phyloP scores from a whole-genome alignment of 2,888 invertebrate species.

The Xestia sexstrigata region DNA sequence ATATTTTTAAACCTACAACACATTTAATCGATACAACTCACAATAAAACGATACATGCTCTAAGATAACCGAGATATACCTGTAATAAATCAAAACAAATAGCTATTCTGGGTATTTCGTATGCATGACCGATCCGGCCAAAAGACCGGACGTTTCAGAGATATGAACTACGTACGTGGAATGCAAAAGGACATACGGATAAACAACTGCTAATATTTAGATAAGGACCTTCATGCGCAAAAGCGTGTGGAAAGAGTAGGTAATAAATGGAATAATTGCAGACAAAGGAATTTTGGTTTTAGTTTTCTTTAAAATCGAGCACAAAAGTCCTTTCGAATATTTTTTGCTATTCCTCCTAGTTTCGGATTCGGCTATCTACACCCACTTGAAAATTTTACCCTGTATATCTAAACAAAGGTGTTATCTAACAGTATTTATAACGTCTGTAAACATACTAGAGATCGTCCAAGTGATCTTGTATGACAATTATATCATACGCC shows the following conservation, averaged over 20 bases:
- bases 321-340: background rate
- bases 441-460: too few relatives aligned
- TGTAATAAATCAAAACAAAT: constrained; percentile 65
- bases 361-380: background rate
- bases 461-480: background rate
- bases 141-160: constrained; percentile 77
- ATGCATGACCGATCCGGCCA: constrained; percentile 78
- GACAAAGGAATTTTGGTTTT: background rate
- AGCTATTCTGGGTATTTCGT: constrained; percentile 70
- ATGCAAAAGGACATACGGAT: constrained; percentile 80
- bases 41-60: constrained; percentile 33
- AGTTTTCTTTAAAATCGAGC: background rate
- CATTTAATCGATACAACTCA: constrained; percentile 31
- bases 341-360: background rate
- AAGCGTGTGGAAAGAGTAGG: constrained; percentile 23
- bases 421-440: background rate
- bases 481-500: background rate
- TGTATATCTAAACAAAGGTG: background rate
- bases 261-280: constrained; percentile 20
- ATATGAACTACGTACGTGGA: constrained; percentile 77
- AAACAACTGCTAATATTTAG: constrained; percentile 85
- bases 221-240: constrained; percentile 79
- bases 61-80: constrained; percentile 54
- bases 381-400: background rate
- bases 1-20: constrained; percentile 3